Evolutionary conservation across 2,797 vertebrate species (phyloP), one percentile per base, ranked within the genome.

Genomic region (Caiman crocodilus): DNA sequence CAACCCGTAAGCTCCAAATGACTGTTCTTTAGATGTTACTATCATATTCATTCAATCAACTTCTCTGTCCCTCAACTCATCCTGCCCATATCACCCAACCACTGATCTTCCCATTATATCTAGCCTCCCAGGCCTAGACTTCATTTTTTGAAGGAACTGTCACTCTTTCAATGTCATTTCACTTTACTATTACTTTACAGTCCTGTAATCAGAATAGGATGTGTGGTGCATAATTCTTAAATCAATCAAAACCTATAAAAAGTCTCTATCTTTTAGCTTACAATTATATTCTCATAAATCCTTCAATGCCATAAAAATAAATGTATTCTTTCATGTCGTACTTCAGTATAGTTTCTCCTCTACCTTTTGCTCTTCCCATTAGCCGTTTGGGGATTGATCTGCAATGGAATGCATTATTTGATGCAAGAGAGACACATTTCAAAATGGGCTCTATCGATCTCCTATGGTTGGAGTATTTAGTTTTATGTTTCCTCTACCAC

Each of bases 401-500:
- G 84, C 87, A 67, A 32, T 21, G 12, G 79, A 89, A 92, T 81
- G 58, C 85, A 58, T 5, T 76, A 17, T 71, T 92, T 92, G 77
- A 84, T 63, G 87, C 84, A 85, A 94, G 75, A 56, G 74, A 58
- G 84, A 73, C 25, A 25, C 20, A 1, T 2, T 82, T 65, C 67
- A 89, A 69, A 85, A 74, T 69, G 90, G 91, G 58, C 1, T 6
- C 25, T 80, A 90, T 92, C 81, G 61, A 75, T 82, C 35, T 83
- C 87, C 91, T 92, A 75, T 76, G 81, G 85, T 82, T 14, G 9
- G 61, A 83, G 15, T 79, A 79, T 67, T 83, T 84, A 82, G 30
- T 95, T 93, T 94, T 93, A 90, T 76, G 60, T 79, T 58, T 77
- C 93, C 88, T 79, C 76, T 81, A 82, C 69, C 76, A 60, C 76